Evolutionary conservation across 2,888 invertebrate species (phyloP), one percentile per base, ranked within the genome.

Genomic region (Apantesis nais): DNA sequence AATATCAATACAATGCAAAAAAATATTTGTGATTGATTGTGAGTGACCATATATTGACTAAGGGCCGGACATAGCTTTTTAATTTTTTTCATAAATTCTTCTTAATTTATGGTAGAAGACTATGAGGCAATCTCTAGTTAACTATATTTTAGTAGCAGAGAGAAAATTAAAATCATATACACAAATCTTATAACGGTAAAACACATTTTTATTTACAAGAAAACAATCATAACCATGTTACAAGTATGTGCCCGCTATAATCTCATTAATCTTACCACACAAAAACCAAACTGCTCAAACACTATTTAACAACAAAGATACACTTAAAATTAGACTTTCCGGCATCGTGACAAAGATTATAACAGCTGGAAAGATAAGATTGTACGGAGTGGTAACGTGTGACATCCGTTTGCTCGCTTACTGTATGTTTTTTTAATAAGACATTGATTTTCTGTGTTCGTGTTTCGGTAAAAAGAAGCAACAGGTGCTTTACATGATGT

Each of bases 391-490:
- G 78, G 76, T 78, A 77, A 88, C 89, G 85, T 87, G 89, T 87
- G 88, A 89, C 88, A 89, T 90, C 89, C 89, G 88, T 81, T 83
- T 81, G 81, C 80, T 79, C 83, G 81, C 76, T 75, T 74, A 78
- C 74, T 87, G 86, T 88, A 87, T 90, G 87, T 87, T 85, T 90
- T 90, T 91, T 90, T 91, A 91, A 92, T 90, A 89, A 89, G 88
- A 83, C 88, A 91, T 90, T 89, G 88, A 89, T 91, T 92, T 90
- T 88, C 85, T 86, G 76, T 85, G 82, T 83, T 67, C 65, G 64
- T 65, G 61, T 66, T 69, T 73, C 66, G 55, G 66, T 77, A 64
- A 62, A 41, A 76, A 72, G 62, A 70, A 62, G 67, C 63, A 69
- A 74, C 55, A 72, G 73, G 70, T 73, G 72, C 41, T 25, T 16